phyloP scores from a whole-genome alignment of 2,113 vertebrate genomes.

The Phyllostomus discolor region DNA sequence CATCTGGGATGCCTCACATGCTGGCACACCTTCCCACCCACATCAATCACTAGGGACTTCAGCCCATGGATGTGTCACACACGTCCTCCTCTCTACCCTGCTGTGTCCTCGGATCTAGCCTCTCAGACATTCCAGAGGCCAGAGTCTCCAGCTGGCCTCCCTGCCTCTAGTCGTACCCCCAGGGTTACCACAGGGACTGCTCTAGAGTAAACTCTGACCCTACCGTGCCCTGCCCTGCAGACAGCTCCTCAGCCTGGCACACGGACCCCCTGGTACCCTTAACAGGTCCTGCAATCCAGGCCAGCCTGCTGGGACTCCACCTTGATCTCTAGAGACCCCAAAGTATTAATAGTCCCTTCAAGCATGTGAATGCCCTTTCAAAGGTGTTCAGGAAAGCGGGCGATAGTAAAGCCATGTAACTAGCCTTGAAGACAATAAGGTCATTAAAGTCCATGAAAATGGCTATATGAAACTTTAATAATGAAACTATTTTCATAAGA shows the following conservation, averaged over 20 bases:
- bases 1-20: too few species aligned
- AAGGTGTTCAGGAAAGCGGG: neutral
- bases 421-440: neutral
- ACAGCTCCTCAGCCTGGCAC: neutral
- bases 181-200: neutral
- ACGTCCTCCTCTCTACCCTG: neutral
- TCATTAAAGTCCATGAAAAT: neutral
- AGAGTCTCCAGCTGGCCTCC: neutral
- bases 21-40: neutral
- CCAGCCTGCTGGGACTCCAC: neutral
- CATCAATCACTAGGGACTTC: neutral
- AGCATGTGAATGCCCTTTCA: neutral
- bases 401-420: neutral
- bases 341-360: neutral
- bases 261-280: neutral
- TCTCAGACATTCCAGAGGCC: neutral
- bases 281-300: neutral
- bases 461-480: neutral
- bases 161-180: neutral
- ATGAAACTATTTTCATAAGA: neutral
- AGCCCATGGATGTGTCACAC: neutral
- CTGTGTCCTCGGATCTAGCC: neutral
- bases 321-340: neutral
- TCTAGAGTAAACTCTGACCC: neutral
- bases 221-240: neutral